phyloP scores from a whole-genome alignment of 2,113 vertebrate genomes.

The Oxyruncus cristatus region DNA sequence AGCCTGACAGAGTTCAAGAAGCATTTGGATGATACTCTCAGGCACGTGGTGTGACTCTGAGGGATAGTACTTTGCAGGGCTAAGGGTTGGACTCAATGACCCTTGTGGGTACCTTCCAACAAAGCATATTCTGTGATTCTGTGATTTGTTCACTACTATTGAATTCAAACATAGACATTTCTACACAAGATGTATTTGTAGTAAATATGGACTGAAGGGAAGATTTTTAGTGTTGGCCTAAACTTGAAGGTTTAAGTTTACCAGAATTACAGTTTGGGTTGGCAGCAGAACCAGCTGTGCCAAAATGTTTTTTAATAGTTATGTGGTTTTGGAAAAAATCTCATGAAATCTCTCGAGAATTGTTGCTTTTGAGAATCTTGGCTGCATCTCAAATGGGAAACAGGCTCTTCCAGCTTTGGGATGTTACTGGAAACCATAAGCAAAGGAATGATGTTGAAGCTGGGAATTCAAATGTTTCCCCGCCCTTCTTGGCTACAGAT shows the following conservation, averaged over 20 bases:
- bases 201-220: not conserved
- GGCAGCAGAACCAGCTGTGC: not conserved
- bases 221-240: not conserved
- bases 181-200: not conserved
- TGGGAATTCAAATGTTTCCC: slow-evolving; percentile 8
- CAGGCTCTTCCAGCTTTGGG: not conserved
- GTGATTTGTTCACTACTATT: not conserved
- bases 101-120: not conserved
- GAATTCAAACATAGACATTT: not conserved
- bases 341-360: not conserved
- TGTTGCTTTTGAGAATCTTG: not conserved
- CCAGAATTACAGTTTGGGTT: not conserved
- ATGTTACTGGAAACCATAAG: not conserved
- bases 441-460: not conserved
- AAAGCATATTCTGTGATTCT: not conserved
- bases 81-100: not conserved
- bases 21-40: not conserved
- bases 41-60: not conserved
- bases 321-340: not conserved
- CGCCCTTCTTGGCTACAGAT: not conserved
- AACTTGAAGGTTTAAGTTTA: not conserved
- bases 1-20: not conserved
- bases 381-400: not conserved
- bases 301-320: not conserved
- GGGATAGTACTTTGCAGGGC: not conserved